A percentile compares a stretch with the other conserved stretches of the same genome.
These are phyloP conservation scores for Hiodon tergisus DNA, from an alignment of 2,113 vertebrate species.

Conservation along the genomic window DNA sequence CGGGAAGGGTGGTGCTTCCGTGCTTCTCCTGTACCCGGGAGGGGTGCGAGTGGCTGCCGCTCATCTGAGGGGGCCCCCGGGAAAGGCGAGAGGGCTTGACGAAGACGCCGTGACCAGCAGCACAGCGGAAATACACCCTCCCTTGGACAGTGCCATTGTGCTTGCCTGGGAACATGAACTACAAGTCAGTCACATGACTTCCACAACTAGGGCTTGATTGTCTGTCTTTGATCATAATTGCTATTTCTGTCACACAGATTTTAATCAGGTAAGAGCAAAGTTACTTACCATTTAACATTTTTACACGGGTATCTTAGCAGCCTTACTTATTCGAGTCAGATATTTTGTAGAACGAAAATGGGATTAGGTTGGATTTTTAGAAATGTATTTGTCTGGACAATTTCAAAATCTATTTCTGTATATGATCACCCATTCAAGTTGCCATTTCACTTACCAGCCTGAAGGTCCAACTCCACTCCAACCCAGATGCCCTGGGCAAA, in stretches of 20 bases:
- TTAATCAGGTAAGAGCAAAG: not conserved
- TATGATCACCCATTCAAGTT: not conserved
- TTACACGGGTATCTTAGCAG: not conserved
- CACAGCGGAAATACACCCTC: slow-evolving; percentile 71
- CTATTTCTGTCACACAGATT: slow-evolving; percentile 1
- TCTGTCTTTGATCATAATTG: not conserved
- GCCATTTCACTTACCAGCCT: slow-evolving; percentile 62
- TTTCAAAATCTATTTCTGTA: not conserved
- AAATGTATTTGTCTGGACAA: too few relatives aligned
- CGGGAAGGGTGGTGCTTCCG: slow-evolving; percentile 33
- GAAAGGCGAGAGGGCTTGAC: slow-evolving; percentile 70
- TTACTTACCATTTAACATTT: too few relatives aligned
- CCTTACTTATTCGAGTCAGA: too few relatives aligned
- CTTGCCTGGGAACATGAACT: slow-evolving; percentile 58
- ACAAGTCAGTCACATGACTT: not conserved
- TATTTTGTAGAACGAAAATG: too few relatives aligned
- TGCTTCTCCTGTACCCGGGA: slow-evolving; percentile 49
- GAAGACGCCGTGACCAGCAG: slow-evolving; percentile 69
- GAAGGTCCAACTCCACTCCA: slow-evolving; percentile 70
- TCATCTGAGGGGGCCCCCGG: slow-evolving; percentile 60
- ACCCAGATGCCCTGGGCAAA: slow-evolving; percentile 78
- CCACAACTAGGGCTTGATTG: not conserved
- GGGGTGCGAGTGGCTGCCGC: slow-evolving; percentile 51
- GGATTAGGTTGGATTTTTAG: too few relatives aligned
- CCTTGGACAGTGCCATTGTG: slow-evolving; percentile 75